Evolutionary conservation across 2,113 vertebrate species (phyloP), one percentile per base, ranked within the genome.

Genomic region (Mixornis gularis): DNA sequence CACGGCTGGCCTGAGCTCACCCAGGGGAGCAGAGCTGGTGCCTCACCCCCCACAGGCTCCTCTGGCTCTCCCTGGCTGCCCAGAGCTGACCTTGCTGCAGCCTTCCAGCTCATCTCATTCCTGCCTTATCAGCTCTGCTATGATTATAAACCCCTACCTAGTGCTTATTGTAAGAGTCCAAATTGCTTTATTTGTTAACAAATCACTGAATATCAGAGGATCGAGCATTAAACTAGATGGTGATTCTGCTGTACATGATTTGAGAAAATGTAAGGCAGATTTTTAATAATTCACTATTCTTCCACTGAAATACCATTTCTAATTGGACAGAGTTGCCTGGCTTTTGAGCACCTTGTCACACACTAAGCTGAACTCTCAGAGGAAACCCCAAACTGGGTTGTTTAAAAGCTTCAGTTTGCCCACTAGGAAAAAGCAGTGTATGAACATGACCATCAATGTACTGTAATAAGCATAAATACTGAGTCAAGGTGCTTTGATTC

Each of bases 1-100:
- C 30, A 60, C 5, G 9, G 71, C 80, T 79, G 77, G 44, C 22
- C n/a, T 34, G 63, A 59, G 26, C 53, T 34, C 32, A 17, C 16
- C 24, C 0, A 3, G 0, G 2, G 60, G 4, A 21, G 38, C 76
- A 0, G 55, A 17, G 27, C 27, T 79, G 77, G 44, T 25, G 17
- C 56, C 0, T 40, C 18, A 19, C 18, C 44, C 36, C 2, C 8
- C 79, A 1, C 3, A 15, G 27, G 48, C 48, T 82, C 32, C 66
- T 21, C 10, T 2, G 26, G 5, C 55, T 34, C 44, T 34, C 25
- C 30, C 65, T 36, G 46, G 3, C 79, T 62, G 56, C 13, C 3
- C 5, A 21, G 48, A 41, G 34, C 32, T 72, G 34, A 32, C 38
- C 49, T 52, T 5, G 73, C 43, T 13, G 69, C 68, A 58, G 58